These are phyloP conservation scores for Vombatus ursinus DNA, from an alignment of 2,113 vertebrate species.

Conservation along the genomic window DNA sequence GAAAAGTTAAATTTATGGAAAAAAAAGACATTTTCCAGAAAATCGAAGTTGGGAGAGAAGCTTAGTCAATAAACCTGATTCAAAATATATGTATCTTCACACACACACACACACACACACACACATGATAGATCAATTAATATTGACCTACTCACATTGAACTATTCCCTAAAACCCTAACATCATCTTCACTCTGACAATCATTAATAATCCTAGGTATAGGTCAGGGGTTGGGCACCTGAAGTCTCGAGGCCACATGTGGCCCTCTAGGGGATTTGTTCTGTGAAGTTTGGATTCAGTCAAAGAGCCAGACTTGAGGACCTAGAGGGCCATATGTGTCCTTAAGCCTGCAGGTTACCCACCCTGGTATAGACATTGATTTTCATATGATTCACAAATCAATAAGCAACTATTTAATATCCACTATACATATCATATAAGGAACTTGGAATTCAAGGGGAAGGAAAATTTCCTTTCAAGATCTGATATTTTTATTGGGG, in stretches of 20 bases:
- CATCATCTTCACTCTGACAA: not conserved
- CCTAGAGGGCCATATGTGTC: too few relatives aligned
- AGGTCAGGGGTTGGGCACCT: too few relatives aligned
- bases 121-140: not conserved
- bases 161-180: not conserved
- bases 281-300: too few relatives aligned
- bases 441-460: not conserved
- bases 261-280: too few relatives aligned
- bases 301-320: too few relatives aligned
- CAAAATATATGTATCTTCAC: not conserved
- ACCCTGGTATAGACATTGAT: not conserved
- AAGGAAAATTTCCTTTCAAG: not conserved
- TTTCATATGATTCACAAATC: not conserved
- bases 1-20: not conserved
- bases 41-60: not conserved
- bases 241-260: too few relatives aligned
- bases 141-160: not conserved
- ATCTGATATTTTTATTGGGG: not conserved
- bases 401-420: not conserved
- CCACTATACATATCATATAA: not conserved
- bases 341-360: too few relatives aligned
- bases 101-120: not conserved
- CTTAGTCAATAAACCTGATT: not conserved
- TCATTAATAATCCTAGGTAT: not conserved
- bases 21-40: not conserved